Conservation (phyloP, 2,113 vertebrate species). For the Hucho hucho region DNA sequence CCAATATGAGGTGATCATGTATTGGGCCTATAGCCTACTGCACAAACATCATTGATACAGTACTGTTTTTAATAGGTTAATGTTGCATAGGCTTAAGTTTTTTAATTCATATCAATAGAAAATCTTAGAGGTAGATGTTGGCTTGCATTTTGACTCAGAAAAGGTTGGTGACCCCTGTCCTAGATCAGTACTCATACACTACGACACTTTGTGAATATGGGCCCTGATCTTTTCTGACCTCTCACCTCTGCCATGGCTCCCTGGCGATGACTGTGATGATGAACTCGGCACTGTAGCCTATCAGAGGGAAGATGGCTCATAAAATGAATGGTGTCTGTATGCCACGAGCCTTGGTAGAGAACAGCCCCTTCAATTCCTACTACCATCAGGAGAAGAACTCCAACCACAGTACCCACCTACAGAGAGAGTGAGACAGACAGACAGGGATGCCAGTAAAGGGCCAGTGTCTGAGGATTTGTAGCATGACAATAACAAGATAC, state of each 20-base stretch:
- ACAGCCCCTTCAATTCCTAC: conserved; percentile 46
- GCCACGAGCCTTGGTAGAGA: conserved; percentile 59
- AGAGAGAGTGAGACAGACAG: background rate
- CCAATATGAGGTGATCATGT: too few relatives aligned
- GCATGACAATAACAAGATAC: background rate
- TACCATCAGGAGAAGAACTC: conserved; percentile 54
- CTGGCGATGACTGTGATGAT: conserved; percentile 54
- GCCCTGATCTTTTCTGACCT: too few relatives aligned
- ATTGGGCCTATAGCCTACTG: too few relatives aligned
- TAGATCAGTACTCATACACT: too few relatives aligned
- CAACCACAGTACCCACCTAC: conserved; percentile 55
- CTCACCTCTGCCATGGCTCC: conserved; percentile 44
- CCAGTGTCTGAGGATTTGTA: background rate
- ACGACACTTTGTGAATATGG: too few relatives aligned
- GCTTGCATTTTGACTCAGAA: too few relatives aligned
- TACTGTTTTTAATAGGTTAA: too few relatives aligned
- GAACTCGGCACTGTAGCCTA: conserved; percentile 59
- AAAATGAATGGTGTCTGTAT: conserved; percentile 52
- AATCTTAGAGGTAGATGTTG: too few relatives aligned
- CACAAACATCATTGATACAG: too few relatives aligned
- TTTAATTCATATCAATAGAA: too few relatives aligned
- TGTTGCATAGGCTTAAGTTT: too few relatives aligned
- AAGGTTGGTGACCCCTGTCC: too few relatives aligned
- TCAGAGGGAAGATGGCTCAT: conserved; percentile 62
- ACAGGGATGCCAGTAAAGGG: background rate